Conservation (phyloP, 2,797 vertebrate species). For the Hyperoplus immaculatus region DNA sequence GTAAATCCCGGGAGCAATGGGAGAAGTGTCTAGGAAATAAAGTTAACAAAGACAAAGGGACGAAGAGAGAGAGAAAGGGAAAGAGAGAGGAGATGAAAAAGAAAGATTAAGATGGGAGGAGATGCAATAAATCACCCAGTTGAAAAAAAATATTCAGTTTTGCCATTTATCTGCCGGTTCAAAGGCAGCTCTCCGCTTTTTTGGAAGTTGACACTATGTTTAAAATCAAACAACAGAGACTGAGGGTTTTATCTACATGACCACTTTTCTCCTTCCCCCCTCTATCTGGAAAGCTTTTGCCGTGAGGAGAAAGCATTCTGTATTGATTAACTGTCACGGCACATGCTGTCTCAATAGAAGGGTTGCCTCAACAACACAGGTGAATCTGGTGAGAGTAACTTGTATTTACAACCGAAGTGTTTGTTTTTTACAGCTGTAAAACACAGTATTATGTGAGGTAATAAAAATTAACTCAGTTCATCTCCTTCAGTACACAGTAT, state of each 20-base stretch:
- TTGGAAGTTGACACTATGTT: conserved; percentile 32
- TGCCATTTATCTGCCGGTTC: conserved; percentile 51
- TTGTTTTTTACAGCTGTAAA: conserved; percentile 67
- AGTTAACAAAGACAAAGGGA: conserved; percentile 52
- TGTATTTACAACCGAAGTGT: conserved; percentile 70
- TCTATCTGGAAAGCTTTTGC: neutral
- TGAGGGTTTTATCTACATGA: conserved; percentile 35
- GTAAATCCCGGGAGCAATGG: conserved; percentile 50
- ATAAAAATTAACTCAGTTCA: conserved; percentile 65
- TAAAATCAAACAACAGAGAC: conserved; percentile 33
- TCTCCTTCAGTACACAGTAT: conserved; percentile 46
- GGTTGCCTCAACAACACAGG: conserved; percentile 39
- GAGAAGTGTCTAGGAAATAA: conserved; percentile 40
- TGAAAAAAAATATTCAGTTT: conserved; percentile 48
- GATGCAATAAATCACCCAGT: conserved; percentile 58
- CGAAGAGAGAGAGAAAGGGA: neutral
- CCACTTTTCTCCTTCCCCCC: conserved; percentile 29
- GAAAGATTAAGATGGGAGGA: conserved; percentile 50
- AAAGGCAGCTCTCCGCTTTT: conserved; percentile 27
- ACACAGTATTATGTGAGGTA: conserved; percentile 33
- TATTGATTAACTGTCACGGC: neutral
- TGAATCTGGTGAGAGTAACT: conserved; percentile 40
- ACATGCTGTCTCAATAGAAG: conserved; percentile 6
- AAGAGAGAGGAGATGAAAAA: conserved; percentile 50
- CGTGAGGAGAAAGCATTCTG: neutral